These are phyloP conservation scores for Rhopalosiphum maidis DNA, from an alignment of 1,140 invertebrate species.

Conservation along the genomic window DNA sequence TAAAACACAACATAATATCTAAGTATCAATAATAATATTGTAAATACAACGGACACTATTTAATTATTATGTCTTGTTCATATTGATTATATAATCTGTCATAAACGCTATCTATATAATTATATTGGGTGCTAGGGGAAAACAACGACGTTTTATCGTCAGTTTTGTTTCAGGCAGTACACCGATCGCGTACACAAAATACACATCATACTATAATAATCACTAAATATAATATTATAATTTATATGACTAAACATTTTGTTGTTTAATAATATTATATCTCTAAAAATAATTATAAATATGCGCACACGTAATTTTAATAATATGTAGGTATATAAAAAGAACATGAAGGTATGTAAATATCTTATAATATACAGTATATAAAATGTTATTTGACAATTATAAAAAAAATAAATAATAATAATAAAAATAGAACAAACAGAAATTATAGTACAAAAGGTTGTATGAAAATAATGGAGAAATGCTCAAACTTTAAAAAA, in stretches of 20 bases:
- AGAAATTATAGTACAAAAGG: constrained; percentile 22
- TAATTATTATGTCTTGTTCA: not conserved
- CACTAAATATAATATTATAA: not conserved
- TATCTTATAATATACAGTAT: not conserved
- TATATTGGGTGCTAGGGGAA: not conserved
- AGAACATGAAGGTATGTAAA: constrained; percentile 14
- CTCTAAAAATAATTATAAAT: constrained; percentile 30
- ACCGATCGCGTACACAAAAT: too few relatives aligned
- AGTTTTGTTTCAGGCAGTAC: too few relatives aligned
- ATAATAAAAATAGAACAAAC: constrained; percentile 14
- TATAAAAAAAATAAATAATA: constrained; percentile 18
- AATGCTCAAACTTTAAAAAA: constrained; percentile 34
- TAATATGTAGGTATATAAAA: constrained; percentile 8
- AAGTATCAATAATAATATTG: constrained; percentile 44
- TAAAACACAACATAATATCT: constrained; percentile 55
- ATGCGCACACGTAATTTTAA: constrained; percentile 7
- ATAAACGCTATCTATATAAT: not conserved
- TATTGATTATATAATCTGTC: not conserved
- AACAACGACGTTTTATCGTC: not conserved
- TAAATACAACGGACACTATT: constrained; percentile 32
- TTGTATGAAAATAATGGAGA: constrained; percentile 37
- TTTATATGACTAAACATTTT: constrained; percentile 4
- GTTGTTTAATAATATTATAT: not conserved
- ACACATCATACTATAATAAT: not conserved
- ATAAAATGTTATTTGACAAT: constrained; percentile 3